Evolutionary conservation across 2,888 invertebrate species (phyloP), one percentile per base, ranked within the genome.

Genomic region (Pachycephus smyrnensis): DNA sequence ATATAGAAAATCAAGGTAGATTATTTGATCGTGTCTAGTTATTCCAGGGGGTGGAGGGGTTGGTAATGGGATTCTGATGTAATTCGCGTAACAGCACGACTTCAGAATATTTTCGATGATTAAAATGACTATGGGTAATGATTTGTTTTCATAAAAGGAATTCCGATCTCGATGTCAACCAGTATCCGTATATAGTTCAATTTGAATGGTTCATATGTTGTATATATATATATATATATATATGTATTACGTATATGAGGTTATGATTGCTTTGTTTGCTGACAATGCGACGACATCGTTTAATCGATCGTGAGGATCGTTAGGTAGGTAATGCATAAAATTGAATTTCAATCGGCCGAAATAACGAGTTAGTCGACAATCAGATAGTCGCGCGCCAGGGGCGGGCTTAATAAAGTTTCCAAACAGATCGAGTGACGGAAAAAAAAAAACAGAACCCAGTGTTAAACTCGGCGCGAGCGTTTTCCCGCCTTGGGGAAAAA

Each of bases 321-420:
- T 86, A 84, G 76, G 77, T 82, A 84, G 88, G 87, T 85, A 83
- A 86, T 88, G 83, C 83, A 80, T 83, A 82, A 84, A 87, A 88
- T 86, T 83, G 83, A 86, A 87, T 86, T 81, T 80, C 71, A 75
- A 76, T 75, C 79, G 75, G 77, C 77, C 78, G 78, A 79, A 80
- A 83, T 83, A 81, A 82, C 80, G 69, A 75, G 40, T 55, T 9
- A 55, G 40, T 55, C 23, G 6, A n/a, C 40, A 55, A 55, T 55
- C 40, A 55, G 40, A 40, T 40, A 15, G 2, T 40, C 40, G 40
- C 4, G 40, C 9, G 23, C 9, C 23, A 40, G 40, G 15, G 40
- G 23, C 15, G n/a, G n/a, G 6, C 9, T 23, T 23, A 55, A 55
- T 23, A 23, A 55, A 23, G 1, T 55, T 55, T 9, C 1, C 23